Conservation (phyloP, 2,797 vertebrate species). For the Girardinus metallicus region DNA sequence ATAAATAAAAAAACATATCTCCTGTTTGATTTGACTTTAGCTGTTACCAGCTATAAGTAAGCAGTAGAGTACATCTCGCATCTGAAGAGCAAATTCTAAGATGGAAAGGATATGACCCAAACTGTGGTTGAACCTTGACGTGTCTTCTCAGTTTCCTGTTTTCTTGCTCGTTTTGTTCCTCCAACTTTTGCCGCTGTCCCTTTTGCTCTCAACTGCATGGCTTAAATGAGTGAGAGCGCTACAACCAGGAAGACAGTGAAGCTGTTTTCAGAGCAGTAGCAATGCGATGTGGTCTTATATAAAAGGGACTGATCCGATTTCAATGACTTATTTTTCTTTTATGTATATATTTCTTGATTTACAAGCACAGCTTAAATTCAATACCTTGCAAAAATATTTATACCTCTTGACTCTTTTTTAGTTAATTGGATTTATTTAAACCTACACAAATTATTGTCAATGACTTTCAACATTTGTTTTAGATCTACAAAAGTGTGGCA, state of each 20-base stretch:
- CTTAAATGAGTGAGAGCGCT: background rate
- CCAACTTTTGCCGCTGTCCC: slow-evolving; percentile 30
- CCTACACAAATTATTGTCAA: background rate
- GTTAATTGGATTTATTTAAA: background rate
- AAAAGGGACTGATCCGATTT: background rate
- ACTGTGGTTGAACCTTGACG: slow-evolving; percentile 51
- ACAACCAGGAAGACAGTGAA: background rate
- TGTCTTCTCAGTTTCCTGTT: slow-evolving; percentile 70
- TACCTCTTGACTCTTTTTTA: background rate
- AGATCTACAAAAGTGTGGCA: background rate
- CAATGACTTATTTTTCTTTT: background rate
- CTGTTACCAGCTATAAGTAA: slow-evolving; percentile 4
- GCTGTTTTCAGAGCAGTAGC: background rate
- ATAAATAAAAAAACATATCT: background rate
- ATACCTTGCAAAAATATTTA: background rate
- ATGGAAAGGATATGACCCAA: slow-evolving; percentile 69
- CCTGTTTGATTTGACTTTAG: background rate
- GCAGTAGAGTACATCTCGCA: background rate
- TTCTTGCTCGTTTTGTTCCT: slow-evolving; percentile 29
- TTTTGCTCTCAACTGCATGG: slow-evolving; percentile 1
- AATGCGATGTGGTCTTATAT: background rate
- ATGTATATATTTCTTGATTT: background rate
- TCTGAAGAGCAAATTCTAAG: slow-evolving; percentile 36
- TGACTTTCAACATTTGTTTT: background rate
- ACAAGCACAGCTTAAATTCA: background rate